Base-by-base conservation (phyloP, 2,113 vertebrate species). In the Forbesichthys papilliferus region DNA sequence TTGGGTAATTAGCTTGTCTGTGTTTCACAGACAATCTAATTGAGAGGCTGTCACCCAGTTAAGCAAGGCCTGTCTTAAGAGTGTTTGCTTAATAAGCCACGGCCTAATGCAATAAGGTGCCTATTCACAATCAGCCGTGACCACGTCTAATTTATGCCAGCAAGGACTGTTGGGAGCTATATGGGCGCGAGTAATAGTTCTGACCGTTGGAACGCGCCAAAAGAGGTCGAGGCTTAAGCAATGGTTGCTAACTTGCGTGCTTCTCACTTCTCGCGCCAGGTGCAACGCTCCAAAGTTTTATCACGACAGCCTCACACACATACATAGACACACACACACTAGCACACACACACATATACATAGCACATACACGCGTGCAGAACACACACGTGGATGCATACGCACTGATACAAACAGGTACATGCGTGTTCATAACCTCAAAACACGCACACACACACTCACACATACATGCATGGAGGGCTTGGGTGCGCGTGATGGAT, bases 81-180 rank as follows among this genome's bases (percentile, higher is more conserved):
- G 87, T 86, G 81, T 91, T 88, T 88, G 90, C 85, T 89, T 92
- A 93, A 93, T 92, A 92, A 90, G 84, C 88, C 90, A 62, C 92
- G 85, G 70, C 74, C 88, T 92, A 91, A 92, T 89, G 89, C 92
- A 92, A 92, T 92, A 90, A 90, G 88, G 88, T 89, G 89, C 91
- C 89, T 85, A 90, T 88, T 92, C 81, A 84, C 88, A 91, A 91
- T 92, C 91, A 92, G 84, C 86, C 91, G 86, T 92, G 90, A 90
- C 90, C 85, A 89, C 91, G 86, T 88, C 82, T 89, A 89, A 92
- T 91, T 90, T 87, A 90, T 88, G 83, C 82, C 62, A 68, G 75
- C 75, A 71, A n/a, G 63, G 81, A 75, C 69, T 59, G 68, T 61
- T 55, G 55, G 79, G 71, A 70, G 78, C 63, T 61, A 63, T 42